phyloP scores from a whole-genome alignment of 2,797 vertebrate species.

The Pelodytes ibericus region DNA sequence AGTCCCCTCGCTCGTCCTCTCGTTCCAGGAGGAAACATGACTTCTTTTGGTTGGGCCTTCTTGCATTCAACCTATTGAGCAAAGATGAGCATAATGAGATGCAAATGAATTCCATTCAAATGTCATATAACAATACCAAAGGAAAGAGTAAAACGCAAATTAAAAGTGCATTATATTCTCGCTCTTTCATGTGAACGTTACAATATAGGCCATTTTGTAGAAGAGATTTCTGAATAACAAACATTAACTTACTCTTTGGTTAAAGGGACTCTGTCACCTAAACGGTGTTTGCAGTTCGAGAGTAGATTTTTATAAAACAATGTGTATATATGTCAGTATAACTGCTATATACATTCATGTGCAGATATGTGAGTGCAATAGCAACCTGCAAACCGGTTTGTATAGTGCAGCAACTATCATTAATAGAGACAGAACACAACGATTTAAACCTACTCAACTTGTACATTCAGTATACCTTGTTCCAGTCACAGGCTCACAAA shows the following conservation, averaged over 20 bases:
- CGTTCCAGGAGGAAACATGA: slow-evolving; percentile 96
- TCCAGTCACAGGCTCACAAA: too few relatives aligned
- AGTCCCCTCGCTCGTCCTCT: slow-evolving; percentile 91
- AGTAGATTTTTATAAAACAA: too few relatives aligned
- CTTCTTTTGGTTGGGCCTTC: slow-evolving; percentile 98
- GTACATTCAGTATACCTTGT: too few relatives aligned
- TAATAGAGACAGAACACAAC: too few relatives aligned
- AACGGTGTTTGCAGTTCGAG: too few relatives aligned
- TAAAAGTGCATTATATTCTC: slow-evolving; percentile 68
- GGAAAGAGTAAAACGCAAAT: slow-evolving; percentile 29
- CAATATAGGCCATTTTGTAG: slow-evolving; percentile 58
- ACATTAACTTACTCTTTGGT: background rate
- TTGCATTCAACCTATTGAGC: slow-evolving; percentile 97
- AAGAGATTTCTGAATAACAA: background rate
- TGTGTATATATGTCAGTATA: too few relatives aligned
- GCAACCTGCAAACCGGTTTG: too few relatives aligned
- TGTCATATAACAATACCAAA: slow-evolving; percentile 73
- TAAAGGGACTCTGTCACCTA: background rate
- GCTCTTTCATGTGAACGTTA: slow-evolving; percentile 63
- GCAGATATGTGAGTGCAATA: too few relatives aligned
- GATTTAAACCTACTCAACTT: too few relatives aligned
- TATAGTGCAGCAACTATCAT: too few relatives aligned
- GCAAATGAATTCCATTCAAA: slow-evolving; percentile 81
- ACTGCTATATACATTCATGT: too few relatives aligned
- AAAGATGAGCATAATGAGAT: slow-evolving; percentile 76